A percentile compares a stretch with the other conserved stretches of the same genome.
These are phyloP conservation scores for Phrynocephalus vlangalii DNA, from an alignment of 2,797 vertebrate species.

Conservation along the genomic window DNA sequence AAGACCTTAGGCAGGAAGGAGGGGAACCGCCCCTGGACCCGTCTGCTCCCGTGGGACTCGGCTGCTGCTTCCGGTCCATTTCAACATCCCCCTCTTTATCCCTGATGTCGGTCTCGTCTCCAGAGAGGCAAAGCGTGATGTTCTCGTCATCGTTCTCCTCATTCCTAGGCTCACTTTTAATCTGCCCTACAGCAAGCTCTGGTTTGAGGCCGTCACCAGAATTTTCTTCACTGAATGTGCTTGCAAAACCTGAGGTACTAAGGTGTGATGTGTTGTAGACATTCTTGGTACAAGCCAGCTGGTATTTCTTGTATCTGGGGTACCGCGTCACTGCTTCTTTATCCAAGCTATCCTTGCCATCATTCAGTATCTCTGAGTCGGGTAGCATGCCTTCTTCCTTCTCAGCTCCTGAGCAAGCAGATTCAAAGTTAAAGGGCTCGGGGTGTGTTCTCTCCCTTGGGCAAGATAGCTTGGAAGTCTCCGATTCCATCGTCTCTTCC, in stretches of 20 bases:
- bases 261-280: slow-evolving; percentile 93
- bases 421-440: slow-evolving; percentile 82
- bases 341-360: slow-evolving; percentile 87
- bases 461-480: slow-evolving; percentile 83
- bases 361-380: slow-evolving; percentile 82
- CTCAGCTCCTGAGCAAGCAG: slow-evolving; percentile 75
- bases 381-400: slow-evolving; percentile 80
- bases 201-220: slow-evolving; percentile 79
- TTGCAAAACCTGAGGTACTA: slow-evolving; percentile 99
- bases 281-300: slow-evolving; percentile 98
- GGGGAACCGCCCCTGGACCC: slow-evolving; percentile 85
- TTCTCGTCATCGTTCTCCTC: slow-evolving; percentile 89
- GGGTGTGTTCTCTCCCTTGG: slow-evolving; percentile 83
- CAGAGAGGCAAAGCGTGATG: slow-evolving; percentile 90
- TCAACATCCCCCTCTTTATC: slow-evolving; percentile 86
- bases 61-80: slow-evolving; percentile 85
- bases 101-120: slow-evolving; percentile 88
- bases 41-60: slow-evolving; percentile 80
- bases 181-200: slow-evolving; percentile 83
- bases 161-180: slow-evolving; percentile 92
- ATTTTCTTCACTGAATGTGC: slow-evolving; percentile 91
- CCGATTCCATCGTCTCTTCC: slow-evolving; percentile 92
- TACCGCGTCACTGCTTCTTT: slow-evolving; percentile 88
- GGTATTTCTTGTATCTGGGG: slow-evolving; percentile 99
- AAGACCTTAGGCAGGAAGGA: slow-evolving; percentile 89